phyloP scores from a whole-genome alignment of 2,797 vertebrate species.

The Discoglossus pictus region DNA sequence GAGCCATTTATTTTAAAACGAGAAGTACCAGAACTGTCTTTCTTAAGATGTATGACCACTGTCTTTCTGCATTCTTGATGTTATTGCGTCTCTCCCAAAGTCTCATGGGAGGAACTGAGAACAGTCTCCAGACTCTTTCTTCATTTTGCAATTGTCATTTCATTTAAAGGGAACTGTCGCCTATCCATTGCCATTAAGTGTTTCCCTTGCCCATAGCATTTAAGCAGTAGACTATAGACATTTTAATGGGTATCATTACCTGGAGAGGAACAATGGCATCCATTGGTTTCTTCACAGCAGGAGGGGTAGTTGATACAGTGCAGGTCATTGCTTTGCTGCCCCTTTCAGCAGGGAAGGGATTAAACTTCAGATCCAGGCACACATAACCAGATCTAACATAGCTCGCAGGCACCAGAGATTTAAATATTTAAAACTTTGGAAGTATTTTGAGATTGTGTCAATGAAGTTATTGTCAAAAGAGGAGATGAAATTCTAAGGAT shows the following conservation, averaged over 20 bases:
- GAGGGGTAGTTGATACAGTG: slow-evolving; percentile 24
- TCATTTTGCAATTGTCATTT: slow-evolving; percentile 22
- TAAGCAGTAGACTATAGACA: slow-evolving; percentile 28
- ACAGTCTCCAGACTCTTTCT: slow-evolving; percentile 8
- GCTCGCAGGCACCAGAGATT: slow-evolving; percentile 32
- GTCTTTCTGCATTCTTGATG: slow-evolving; percentile 33
- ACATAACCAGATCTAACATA: slow-evolving; percentile 10
- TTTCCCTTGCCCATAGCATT: slow-evolving; percentile 21
- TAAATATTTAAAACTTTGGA: slow-evolving; percentile 33
- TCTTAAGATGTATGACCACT: slow-evolving; percentile 19
- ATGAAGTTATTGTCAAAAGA: slow-evolving; percentile 32
- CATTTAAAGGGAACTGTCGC: not conserved
- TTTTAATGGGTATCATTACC: slow-evolving; percentile 39
- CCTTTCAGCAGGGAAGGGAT: slow-evolving; percentile 42
- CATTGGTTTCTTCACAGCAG: slow-evolving; percentile 31
- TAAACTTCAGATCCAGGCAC: slow-evolving; percentile 34
- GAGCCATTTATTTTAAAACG: slow-evolving; percentile 2
- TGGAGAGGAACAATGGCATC: slow-evolving; percentile 33
- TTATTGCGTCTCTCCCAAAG: slow-evolving; percentile 12
- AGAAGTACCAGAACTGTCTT: not conserved
- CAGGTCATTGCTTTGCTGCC: slow-evolving; percentile 31
- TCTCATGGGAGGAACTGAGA: not conserved
- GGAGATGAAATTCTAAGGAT: not conserved
- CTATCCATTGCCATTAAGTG: slow-evolving; percentile 19
- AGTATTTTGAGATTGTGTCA: slow-evolving; percentile 15